phyloP scores from a whole-genome alignment of 2,888 invertebrate species.

The Oscheius sp. region DNA sequence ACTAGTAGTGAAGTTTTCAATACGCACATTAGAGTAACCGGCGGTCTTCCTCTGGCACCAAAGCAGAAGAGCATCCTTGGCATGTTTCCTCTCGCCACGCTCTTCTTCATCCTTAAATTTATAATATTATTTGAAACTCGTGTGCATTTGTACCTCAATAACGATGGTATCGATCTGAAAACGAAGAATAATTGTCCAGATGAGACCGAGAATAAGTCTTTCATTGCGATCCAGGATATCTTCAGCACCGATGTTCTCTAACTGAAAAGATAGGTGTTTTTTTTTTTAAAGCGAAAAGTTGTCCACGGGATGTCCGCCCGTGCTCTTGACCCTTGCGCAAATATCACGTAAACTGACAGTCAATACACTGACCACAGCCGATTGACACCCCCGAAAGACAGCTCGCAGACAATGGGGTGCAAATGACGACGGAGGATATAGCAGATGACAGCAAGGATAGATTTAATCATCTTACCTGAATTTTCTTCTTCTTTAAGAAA shows the following conservation, averaged over 20 bases:
- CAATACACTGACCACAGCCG: conserved; percentile 36
- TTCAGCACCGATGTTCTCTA: conserved; percentile 98
- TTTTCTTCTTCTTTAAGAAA: conserved; percentile 71
- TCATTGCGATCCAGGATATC: conserved; percentile 99
- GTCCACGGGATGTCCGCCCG: conserved; percentile 18
- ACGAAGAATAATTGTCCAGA: conserved; percentile 98
- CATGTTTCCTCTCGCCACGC: conserved; percentile 96
- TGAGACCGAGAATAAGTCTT: conserved; percentile 92
- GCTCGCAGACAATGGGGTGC: conserved; percentile 27
- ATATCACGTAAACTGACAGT: conserved; percentile 41
- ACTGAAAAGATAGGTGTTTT: conserved; percentile 75
- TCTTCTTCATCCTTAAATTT: conserved; percentile 87
- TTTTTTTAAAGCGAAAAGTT: conserved; percentile 30
- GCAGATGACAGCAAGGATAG: neutral
- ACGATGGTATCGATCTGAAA: conserved; percentile 99
- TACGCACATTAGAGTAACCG: conserved; percentile 81
- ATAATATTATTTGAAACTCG: neutral
- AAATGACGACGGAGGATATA: conserved; percentile 14
- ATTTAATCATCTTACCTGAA: conserved; percentile 54
- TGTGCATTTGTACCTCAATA: conserved; percentile 82
- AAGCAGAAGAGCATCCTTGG: conserved; percentile 94
- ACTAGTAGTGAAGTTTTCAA: conserved; percentile 80
- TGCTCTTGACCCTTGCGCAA: conserved; percentile 39
- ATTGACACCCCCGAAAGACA: conserved; percentile 38
- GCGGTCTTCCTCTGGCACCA: conserved; percentile 99